phyloP scores from a whole-genome alignment of 2,797 vertebrate genomes.

The Epinephelus awoara region DNA sequence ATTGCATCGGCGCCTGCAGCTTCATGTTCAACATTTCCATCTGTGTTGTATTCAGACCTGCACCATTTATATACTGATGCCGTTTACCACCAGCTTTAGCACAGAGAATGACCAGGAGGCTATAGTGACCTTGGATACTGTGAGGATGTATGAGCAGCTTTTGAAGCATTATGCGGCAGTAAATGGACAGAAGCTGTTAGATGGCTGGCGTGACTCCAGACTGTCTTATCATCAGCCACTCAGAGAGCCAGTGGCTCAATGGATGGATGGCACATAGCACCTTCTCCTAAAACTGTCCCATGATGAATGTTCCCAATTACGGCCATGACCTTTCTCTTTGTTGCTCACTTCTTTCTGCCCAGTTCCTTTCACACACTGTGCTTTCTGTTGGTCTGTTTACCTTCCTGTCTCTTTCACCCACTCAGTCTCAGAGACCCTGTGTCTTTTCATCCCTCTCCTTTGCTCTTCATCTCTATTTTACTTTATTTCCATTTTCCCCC shows the following conservation, averaged over 20 bases:
- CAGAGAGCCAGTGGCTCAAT: constrained; percentile 48
- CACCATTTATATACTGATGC: not conserved
- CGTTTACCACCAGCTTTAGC: not conserved
- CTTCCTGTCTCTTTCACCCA: not conserved
- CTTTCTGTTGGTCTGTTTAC: constrained; percentile 53
- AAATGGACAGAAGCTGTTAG: constrained; percentile 42
- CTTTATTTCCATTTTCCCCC: not conserved
- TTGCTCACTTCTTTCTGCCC: constrained; percentile 36
- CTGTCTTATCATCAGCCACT: constrained; percentile 67
- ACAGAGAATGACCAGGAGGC: not conserved
- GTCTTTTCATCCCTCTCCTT: not conserved
- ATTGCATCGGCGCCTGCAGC: not conserved
- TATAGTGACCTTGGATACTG: not conserved
- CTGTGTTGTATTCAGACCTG: not conserved
- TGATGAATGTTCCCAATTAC: constrained; percentile 73
- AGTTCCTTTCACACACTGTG: constrained; percentile 24
- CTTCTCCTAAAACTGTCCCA: constrained; percentile 63
- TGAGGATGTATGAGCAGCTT: constrained; percentile 22
- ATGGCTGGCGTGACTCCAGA: constrained; percentile 49
- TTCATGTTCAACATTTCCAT: not conserved
- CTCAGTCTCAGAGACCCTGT: not conserved
- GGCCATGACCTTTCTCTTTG: constrained; percentile 65
- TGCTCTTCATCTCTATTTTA: not conserved
- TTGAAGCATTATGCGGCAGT: constrained; percentile 42
- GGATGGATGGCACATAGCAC: constrained; percentile 63